Conservation (phyloP, 2,797 vertebrate species). For the Mallotus villosus region DNA sequence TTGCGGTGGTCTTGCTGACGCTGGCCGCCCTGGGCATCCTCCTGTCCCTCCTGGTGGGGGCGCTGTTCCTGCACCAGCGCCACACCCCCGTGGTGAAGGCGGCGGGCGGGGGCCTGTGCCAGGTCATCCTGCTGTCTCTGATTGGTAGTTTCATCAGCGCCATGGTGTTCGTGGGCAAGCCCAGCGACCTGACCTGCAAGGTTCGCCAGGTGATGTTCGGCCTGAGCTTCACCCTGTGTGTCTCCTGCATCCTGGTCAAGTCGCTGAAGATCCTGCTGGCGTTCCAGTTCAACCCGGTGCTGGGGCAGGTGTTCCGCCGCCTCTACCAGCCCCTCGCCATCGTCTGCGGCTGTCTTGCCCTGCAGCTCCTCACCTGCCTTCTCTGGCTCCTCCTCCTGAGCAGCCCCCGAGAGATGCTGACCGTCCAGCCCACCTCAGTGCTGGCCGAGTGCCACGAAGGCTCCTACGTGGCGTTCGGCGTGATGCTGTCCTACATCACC, state of each 20-base stretch:
- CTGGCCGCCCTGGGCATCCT: slow-evolving; percentile 76
- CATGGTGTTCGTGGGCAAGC: slow-evolving; percentile 80
- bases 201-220: slow-evolving; percentile 82
- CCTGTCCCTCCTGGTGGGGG: slow-evolving; percentile 70
- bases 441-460: slow-evolving; percentile 83
- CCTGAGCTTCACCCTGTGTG: slow-evolving; percentile 84
- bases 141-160: slow-evolving; percentile 80
- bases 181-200: slow-evolving; percentile 77
- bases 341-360: slow-evolving; percentile 70
- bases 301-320: slow-evolving; percentile 73
- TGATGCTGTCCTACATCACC: slow-evolving; percentile 84
- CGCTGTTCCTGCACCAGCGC: slow-evolving; percentile 80
- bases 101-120: slow-evolving; percentile 79
- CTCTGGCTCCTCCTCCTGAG: slow-evolving; percentile 78
- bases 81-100: slow-evolving; percentile 84
- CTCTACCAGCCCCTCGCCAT: slow-evolving; percentile 76
- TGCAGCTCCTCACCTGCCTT: slow-evolving; percentile 77
- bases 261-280: slow-evolving; percentile 87
- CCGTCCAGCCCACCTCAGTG: slow-evolving; percentile 62
- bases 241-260: slow-evolving; percentile 89
- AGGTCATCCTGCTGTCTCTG: slow-evolving; percentile 84
- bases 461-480: slow-evolving; percentile 78
- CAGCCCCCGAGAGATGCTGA: slow-evolving; percentile 65
- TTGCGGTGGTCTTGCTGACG: slow-evolving; percentile 77
- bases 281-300: slow-evolving; percentile 82